Evolutionary conservation across 2,888 invertebrate genomes (phyloP), one percentile per base, ranked within the genome.

Genomic region (Lymantria monacha): DNA sequence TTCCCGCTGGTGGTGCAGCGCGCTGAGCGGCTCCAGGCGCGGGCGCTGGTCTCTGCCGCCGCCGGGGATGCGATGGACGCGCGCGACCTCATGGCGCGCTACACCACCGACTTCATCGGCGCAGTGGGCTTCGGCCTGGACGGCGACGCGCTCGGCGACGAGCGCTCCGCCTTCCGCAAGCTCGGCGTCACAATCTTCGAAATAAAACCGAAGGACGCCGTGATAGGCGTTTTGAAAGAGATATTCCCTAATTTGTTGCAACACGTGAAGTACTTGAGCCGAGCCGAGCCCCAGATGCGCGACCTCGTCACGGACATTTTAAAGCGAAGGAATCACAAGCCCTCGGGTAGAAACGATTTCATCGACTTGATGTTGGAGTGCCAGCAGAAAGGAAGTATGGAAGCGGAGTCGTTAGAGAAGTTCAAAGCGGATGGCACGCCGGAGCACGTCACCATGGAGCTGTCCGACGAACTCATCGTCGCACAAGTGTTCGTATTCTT

Each of bases 401-500:
- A 59, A 0, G 75, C 74, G 9, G 77, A 79, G 33, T 81, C 81
- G 0, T 52, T 82, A 9, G 76, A 79, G 37, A 50, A 61, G 14
- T 30, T 40, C 0, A 75, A 72, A 11, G 47, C 61, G 7, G 79
- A 82, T 31, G 82, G 82, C 2, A 70, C 60, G 0, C 59, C 77
- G 1, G 68, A 69, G 14, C 12, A 15, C 2, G 69, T 70, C 0
- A 59, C 69, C 7, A 40, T 81, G 12, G 82, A 81, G 49, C 54
- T 81, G 56, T 71, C 75, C 33, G 76, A 79, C 31, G 48, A 65
- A 0, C 48, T 80, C 44, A 63, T 81, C 40, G 80, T 78, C 0
- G 82, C 83, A 10, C 83, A 83, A 48, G 76, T 72, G 1, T 85
- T 87, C 43, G 72, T 87, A 10, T 87, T 87, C 58, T 85, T 86